phyloP scores from a whole-genome alignment of 2,113 vertebrate species.

The Pygoscelis adeliae region DNA sequence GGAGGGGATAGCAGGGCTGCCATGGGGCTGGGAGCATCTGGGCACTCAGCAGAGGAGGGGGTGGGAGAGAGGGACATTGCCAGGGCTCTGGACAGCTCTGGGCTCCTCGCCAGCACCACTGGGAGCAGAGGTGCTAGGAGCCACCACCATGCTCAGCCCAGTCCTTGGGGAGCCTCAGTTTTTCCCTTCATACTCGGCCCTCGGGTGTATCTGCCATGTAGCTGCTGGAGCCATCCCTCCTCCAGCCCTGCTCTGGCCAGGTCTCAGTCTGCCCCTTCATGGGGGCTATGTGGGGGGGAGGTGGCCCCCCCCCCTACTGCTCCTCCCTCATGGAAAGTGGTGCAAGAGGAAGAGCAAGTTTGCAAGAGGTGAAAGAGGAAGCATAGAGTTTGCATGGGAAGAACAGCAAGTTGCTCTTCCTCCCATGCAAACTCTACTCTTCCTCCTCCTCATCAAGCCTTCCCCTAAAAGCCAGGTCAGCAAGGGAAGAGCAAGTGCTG shows the following conservation, averaged over 20 bases:
- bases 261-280: background rate
- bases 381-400: background rate
- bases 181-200: background rate
- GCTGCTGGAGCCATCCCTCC: background rate
- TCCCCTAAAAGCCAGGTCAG: background rate
- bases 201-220: accelerated
- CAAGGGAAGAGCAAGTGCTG: background rate
- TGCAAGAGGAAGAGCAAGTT: background rate
- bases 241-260: background rate
- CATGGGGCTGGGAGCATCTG: background rate
- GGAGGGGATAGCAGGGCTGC: background rate
- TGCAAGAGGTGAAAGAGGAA: background rate
- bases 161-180: background rate
- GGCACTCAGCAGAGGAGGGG: background rate
- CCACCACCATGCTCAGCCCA: background rate
- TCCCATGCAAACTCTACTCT: background rate
- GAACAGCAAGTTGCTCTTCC: background rate
- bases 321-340: background rate
- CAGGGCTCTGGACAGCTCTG: background rate
- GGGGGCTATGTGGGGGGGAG: accelerated
- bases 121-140: background rate
- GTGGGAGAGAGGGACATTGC: background rate
- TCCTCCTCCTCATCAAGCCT: background rate
- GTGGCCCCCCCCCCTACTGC: background rate
- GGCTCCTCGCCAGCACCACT: background rate